Evolutionary conservation across 2,113 vertebrate species (phyloP).

Genomic region (Capra hircus): DNA sequence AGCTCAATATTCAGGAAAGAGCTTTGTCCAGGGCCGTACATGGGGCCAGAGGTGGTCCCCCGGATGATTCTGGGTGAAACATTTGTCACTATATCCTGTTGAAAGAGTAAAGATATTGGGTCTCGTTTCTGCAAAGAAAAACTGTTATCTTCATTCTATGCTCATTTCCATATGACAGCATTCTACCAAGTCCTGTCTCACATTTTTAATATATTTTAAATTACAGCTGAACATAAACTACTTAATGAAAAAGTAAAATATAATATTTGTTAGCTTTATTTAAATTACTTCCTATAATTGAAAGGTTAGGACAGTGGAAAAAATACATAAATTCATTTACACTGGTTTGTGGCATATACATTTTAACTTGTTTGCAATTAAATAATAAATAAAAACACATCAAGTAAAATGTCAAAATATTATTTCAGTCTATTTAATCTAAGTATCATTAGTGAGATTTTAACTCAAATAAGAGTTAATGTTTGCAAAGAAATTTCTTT

Average conservation of each 20-base stretch:
- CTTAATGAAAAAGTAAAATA: constrained; percentile 23
- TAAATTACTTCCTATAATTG: neutral
- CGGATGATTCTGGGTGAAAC: constrained; percentile 94
- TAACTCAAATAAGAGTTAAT: constrained; percentile 31
- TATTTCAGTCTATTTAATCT: constrained; percentile 25
- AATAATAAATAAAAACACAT: neutral
- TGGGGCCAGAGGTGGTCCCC: constrained; percentile 89
- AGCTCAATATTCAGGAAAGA: constrained; percentile 95
- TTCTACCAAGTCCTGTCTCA: neutral
- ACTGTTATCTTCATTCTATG: neutral
- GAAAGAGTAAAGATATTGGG: constrained; percentile 44
- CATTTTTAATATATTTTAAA: constrained; percentile 26
- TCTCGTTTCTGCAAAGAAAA: constrained; percentile 27
- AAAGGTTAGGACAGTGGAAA: neutral
- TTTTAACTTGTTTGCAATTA: constrained; percentile 42
- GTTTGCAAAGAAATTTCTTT: neutral
- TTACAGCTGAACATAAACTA: constrained; percentile 4
- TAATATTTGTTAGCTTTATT: neutral
- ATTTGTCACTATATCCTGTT: constrained; percentile 94
- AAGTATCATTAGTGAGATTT: constrained; percentile 8
- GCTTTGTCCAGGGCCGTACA: constrained; percentile 90
- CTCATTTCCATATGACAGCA: constrained; percentile 15
- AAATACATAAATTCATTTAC: constrained; percentile 35
- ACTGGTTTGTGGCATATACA: neutral
- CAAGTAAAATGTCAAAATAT: neutral